These are phyloP conservation scores for Thymallus thymallus DNA, from an alignment of 2,113 vertebrate genomes.

Conservation along the genomic window DNA sequence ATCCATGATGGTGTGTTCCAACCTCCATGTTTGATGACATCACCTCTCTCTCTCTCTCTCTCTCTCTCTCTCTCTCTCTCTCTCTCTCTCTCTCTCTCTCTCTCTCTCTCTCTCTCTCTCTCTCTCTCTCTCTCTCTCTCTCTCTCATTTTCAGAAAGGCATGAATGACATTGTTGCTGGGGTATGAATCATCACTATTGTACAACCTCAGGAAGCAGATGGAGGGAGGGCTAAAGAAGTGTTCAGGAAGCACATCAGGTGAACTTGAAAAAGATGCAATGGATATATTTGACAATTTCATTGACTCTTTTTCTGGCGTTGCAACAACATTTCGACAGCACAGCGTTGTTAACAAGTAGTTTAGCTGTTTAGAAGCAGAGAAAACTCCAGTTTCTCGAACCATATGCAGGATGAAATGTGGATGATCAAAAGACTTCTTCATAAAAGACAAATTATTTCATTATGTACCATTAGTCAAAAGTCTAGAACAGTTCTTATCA, in stretches of 20 bases:
- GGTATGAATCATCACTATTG: constrained; percentile 40
- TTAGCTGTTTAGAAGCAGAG: constrained; percentile 9
- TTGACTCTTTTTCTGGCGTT: constrained; percentile 34
- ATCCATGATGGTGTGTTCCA: no score
- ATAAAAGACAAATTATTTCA: constrained; percentile 23
- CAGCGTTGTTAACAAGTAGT: constrained; percentile 30
- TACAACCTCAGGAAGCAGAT: constrained; percentile 21
- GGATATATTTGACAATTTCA: constrained; percentile 33
- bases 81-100: no score
- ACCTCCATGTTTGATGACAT: no score
- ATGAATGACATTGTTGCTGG: constrained; percentile 19
- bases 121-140: no score
- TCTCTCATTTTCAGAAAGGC: background rate
- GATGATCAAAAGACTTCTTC: constrained; percentile 10
- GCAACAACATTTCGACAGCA: constrained; percentile 30
- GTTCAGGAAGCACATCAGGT: constrained; percentile 20
- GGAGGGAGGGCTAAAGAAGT: constrained; percentile 18
- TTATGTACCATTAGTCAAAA: no score
- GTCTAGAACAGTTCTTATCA: constrained; percentile 23
- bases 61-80: no score
- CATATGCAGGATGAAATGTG: constrained; percentile 25
- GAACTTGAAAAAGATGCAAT: no score
- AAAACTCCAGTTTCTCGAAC: constrained; percentile 36
- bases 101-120: no score
- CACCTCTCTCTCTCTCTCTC: no score